Conservation (phyloP, 2,888 invertebrate genomes). For the Eilema sororculum region DNA sequence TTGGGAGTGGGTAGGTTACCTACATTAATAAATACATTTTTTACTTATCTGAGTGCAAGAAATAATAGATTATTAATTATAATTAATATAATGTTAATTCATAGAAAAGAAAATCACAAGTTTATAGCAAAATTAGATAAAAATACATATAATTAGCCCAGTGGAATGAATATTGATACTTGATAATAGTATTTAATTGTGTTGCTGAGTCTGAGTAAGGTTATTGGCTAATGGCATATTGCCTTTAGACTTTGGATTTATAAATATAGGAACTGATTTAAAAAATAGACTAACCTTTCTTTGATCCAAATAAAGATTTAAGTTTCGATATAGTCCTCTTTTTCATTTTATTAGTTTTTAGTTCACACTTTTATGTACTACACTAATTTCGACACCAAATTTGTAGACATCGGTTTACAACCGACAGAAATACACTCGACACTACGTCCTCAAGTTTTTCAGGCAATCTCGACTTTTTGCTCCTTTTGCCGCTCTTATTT, state of each 20-base stretch:
- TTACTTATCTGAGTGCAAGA: background rate
- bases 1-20: background rate
- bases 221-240: constrained; percentile 2
- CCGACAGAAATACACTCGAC: constrained; percentile 82
- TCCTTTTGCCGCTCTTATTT: constrained; percentile 87
- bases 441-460: constrained; percentile 85
- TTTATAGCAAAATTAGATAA: constrained; percentile 45
- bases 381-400: constrained; percentile 66
- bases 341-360: constrained; percentile 68
- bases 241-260: background rate
- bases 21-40: background rate
- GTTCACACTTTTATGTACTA: constrained; percentile 45
- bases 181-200: constrained; percentile 19
- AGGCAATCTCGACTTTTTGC: constrained; percentile 82
- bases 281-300: constrained; percentile 69
- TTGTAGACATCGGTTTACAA: constrained; percentile 75
- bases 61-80: background rate
- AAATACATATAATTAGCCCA: constrained; percentile 24
- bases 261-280: background rate
- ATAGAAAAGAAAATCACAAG: constrained; percentile 53
- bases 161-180: constrained; percentile 42
- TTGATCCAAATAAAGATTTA: constrained; percentile 80
- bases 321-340: constrained; percentile 82
- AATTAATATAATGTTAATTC: background rate
- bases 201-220: constrained; percentile 13